Evolutionary conservation across 2,113 vertebrate genomes (phyloP).

Genomic region (Bucco capensis): DNA sequence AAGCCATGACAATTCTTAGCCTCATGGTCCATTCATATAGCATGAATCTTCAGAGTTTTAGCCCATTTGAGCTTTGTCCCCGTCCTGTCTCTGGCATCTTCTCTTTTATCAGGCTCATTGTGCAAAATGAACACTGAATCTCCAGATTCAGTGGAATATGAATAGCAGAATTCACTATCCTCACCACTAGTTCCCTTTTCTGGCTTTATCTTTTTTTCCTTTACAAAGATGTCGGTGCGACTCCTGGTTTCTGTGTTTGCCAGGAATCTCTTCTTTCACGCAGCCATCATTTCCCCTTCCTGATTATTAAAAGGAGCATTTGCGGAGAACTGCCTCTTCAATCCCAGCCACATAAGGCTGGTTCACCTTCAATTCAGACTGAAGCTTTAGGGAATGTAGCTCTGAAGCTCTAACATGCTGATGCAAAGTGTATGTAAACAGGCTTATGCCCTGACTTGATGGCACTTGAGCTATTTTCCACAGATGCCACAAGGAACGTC

Average conservation of each 20-base stretch:
- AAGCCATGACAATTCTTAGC: background rate
- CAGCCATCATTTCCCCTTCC: background rate
- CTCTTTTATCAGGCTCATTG: background rate
- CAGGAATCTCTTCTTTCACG: background rate
- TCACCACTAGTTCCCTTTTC: background rate
- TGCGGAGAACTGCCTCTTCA: background rate
- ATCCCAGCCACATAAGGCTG: background rate
- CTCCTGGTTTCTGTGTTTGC: background rate
- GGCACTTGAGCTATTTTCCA: background rate
- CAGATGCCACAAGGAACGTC: background rate
- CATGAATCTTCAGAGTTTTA: background rate
- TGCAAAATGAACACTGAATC: background rate
- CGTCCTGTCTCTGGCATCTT: background rate
- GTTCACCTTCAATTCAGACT: background rate
- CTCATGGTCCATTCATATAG: background rate
- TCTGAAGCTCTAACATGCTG: background rate
- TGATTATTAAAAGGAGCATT: background rate
- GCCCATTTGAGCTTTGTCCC: background rate
- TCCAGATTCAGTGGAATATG: no score
- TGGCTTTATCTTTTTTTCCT: background rate
- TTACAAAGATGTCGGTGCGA: rapidly evolving
- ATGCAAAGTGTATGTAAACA: background rate
- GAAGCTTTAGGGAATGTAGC: background rate
- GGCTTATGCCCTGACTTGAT: background rate
- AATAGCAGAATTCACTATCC: background rate